Conservation (phyloP, 2,113 vertebrate genomes). For the Riparia riparia region DNA sequence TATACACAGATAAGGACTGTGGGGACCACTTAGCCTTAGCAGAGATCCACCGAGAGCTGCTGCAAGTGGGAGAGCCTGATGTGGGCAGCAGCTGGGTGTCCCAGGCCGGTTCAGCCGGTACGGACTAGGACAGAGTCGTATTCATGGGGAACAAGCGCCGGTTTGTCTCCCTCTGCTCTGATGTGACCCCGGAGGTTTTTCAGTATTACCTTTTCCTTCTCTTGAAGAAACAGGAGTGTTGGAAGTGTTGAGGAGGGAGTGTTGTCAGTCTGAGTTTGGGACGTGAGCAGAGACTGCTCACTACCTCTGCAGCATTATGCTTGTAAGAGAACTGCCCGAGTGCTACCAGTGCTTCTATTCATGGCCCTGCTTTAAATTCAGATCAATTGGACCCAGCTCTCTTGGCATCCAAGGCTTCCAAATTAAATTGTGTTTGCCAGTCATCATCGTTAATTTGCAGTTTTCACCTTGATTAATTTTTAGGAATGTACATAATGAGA, state of each 20-base stretch:
- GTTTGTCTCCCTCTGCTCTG: slow-evolving; percentile 29
- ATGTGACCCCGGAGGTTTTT: background rate
- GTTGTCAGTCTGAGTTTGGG: background rate
- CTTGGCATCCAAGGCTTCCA: background rate
- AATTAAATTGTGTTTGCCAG: slow-evolving; percentile 9
- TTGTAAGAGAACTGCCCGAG: background rate
- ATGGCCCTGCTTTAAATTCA: background rate
- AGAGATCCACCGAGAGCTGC: background rate
- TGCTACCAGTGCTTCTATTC: background rate
- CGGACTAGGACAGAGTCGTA: background rate
- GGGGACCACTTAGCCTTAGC: background rate
- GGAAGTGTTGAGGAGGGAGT: background rate
- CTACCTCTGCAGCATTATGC: background rate
- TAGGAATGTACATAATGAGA: slow-evolving; percentile 37
- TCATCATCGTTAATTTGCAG: slow-evolving; percentile 8
- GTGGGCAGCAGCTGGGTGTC: slow-evolving; percentile 14
- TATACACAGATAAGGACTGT: background rate
- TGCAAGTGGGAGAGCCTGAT: background rate
- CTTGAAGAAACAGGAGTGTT: background rate
- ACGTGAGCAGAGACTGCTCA: accelerated
- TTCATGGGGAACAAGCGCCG: background rate
- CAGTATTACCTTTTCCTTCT: slow-evolving; percentile 9
- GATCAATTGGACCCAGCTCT: background rate
- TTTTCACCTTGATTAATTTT: slow-evolving; percentile 47
- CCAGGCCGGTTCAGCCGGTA: background rate